phyloP scores from a whole-genome alignment of 2,113 vertebrate genomes.

The Parus major region DNA sequence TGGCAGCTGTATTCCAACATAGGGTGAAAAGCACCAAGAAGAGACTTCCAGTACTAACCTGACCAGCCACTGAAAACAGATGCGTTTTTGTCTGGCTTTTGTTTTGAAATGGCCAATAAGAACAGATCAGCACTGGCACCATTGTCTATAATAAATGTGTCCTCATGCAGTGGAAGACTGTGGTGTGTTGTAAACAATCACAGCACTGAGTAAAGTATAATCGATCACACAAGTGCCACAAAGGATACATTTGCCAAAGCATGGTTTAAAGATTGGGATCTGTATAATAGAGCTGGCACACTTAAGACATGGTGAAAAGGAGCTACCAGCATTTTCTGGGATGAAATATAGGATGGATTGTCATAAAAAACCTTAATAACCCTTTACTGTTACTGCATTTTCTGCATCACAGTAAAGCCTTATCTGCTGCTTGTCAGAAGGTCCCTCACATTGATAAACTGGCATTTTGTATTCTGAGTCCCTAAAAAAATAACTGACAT shows the following conservation, averaged over 20 bases:
- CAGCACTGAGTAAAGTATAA: constrained; percentile 29
- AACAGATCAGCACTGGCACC: constrained; percentile 58
- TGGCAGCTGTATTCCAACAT: constrained; percentile 30
- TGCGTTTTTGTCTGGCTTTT: constrained; percentile 54
- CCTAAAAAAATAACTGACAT: background rate
- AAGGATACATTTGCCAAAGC: background rate
- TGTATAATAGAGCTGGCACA: background rate
- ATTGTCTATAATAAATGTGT: constrained; percentile 65
- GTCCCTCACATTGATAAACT: background rate
- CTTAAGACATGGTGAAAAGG: background rate
- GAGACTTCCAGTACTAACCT: constrained; percentile 57
- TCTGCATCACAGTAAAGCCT: background rate
- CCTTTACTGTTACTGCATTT: background rate
- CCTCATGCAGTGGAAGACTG: constrained; percentile 19
- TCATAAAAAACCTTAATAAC: background rate
- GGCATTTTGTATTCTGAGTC: background rate
- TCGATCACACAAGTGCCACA: background rate
- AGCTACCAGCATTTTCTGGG: background rate
- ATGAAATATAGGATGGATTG: background rate
- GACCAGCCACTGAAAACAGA: constrained; percentile 47
- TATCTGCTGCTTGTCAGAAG: background rate
- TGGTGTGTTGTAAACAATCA: constrained; percentile 42
- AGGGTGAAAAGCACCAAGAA: constrained; percentile 64
- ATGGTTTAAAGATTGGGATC: background rate
- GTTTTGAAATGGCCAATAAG: constrained; percentile 50